Evolutionary conservation across 2,888 invertebrate species (phyloP), one percentile per base, ranked within the genome.

Genomic region (Uloborus plumipes): DNA sequence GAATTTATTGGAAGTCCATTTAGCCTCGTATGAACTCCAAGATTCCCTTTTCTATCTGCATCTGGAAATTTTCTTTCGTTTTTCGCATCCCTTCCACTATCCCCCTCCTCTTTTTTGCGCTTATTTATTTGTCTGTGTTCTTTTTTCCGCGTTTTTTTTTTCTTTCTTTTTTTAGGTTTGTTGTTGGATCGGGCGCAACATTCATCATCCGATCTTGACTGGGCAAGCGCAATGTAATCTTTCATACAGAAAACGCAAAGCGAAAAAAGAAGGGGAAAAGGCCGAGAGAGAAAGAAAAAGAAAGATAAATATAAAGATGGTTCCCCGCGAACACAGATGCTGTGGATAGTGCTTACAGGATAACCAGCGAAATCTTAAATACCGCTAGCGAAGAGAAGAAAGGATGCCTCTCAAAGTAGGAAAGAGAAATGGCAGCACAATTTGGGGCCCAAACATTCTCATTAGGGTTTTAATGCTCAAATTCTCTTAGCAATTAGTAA

Each of bases 241-340:
- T 82, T 76, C 81, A 82, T 82, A 82, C 71, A 82, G 71, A 64
- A 71, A 65, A 75, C 58, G 75, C 51, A 73, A 81, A 72, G 70
- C 70, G 59, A 76, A 73, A 73, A 75, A 75, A 72, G 15, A 65
- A 26, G n/a, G 26, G 18, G 53, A 62, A 76, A 69, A 61, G 53
- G 62, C 14, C 62, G 69, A 22, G 16, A 66, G 39, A 66, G 49
- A 66, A 15, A 64, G 64, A 69, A 31, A 55, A 55, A 49, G 58
- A 66, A 82, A 82, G 81, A 82, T 82, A 82, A 82, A 82, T 82
- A 82, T 82, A 82, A 82, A 76, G 81, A 82, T 82, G 81, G 76
- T 82, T 82, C 59, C 71, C 66, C 71, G 71, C 75, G 81, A 82
- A 76, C 81, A 82, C 81, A 82, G 81, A 82, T 82, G 81, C 71